phyloP scores from a whole-genome alignment of 2,888 invertebrate species.

The Apamea sordens region DNA sequence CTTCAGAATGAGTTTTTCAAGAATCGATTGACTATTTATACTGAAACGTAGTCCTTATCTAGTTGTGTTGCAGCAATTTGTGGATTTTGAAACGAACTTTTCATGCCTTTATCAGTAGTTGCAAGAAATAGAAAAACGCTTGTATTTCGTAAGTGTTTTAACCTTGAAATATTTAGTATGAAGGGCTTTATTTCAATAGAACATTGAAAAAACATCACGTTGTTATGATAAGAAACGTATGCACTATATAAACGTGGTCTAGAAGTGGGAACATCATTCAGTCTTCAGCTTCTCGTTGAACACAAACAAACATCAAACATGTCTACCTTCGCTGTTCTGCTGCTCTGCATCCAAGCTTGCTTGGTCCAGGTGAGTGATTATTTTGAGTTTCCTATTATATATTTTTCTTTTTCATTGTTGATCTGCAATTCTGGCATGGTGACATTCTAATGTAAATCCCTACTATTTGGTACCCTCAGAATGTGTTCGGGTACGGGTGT shows the following conservation, averaged over 20 bases:
- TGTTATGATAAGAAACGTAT: neutral
- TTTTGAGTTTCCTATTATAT: fast-evolving
- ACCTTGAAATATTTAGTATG: no score
- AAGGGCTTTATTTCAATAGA: neutral
- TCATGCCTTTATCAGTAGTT: conserved; percentile 11
- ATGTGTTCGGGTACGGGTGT: neutral
- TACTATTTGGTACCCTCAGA: neutral
- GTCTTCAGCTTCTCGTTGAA: neutral
- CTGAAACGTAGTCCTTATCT: neutral
- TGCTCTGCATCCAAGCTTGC: conserved; percentile 9
- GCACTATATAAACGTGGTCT: neutral
- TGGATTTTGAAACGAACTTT: neutral
- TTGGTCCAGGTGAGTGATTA: conserved; percentile 18
- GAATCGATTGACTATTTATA: neutral
- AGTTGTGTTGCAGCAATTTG: conserved; percentile 14
- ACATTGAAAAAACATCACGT: neutral
- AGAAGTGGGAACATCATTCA: neutral
- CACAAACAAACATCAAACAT: neutral
- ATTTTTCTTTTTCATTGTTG: neutral
- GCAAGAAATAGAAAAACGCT: conserved; percentile 5
- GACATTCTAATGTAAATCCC: no score
- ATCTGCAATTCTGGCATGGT: no score
- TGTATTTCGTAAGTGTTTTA: neutral
- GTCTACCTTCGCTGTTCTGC: conserved; percentile 13
- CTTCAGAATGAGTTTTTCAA: neutral